Base-by-base conservation (phyloP, 1,140 invertebrate species). In the Metopolophium dirhodum region DNA sequence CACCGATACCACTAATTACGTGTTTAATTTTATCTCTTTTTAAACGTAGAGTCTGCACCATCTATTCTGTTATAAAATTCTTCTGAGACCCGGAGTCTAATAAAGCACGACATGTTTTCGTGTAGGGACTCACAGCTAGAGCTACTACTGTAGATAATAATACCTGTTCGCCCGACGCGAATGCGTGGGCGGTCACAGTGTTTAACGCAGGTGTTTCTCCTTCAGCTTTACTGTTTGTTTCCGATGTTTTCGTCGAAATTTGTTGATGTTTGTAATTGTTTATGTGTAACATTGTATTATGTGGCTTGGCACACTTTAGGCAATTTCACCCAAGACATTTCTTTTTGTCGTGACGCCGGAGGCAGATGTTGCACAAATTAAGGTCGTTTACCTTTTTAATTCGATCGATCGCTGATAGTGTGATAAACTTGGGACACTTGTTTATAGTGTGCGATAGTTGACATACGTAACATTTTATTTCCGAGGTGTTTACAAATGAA, bases 31-130 rank as follows among this genome's bases (percentile, higher is more conserved):
- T 51, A 49, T n/a, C 23, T n/a, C 23, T 88, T 30, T 88, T 88
- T 51, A 88, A 88, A 35, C n/a, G 23, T n/a, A 88, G 23, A 20
- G 47, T 22, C 47, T 88, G 86, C 8, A 88, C 47, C 47, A 88
- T 88, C 18, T 88, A 11, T 51, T 88, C 86, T 18, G 86, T 88
- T n/a, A 88, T 88, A 4, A 88, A 88, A n/a, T 88, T 88, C 18
- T n/a, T 88, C 9, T 88, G 41, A 9, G 86, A 88, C 30, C 47
- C 86, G 2, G 86, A 88, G 47, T 88, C 86, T 51, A 88, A 37
- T 37, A 88, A 30, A 88, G 47, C 47, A 30, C 47, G 41, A 20
- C 26, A 51, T n/a, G 86, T 49, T 49, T 49, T n/a, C 7, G 45
- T 30, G 18, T 88, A 18, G 30, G 86, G 41, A 49, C 86, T 51